Evolutionary conservation across 2,797 vertebrate genomes (phyloP).

Genomic region (Notamacropus eugenii): DNA sequence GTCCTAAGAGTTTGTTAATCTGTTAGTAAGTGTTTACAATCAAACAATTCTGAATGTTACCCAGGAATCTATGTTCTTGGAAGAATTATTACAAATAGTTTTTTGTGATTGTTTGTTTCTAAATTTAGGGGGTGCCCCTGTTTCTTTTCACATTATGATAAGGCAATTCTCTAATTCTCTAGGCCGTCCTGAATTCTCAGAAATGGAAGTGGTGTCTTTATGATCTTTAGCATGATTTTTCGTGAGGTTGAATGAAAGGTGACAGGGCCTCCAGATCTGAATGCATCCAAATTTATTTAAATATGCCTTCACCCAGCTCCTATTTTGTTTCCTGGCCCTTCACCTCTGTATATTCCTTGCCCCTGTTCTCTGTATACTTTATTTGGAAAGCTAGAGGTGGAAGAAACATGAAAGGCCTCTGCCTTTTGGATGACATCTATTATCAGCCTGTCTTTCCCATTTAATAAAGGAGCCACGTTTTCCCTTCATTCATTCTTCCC

Average conservation of each 20-base stretch:
- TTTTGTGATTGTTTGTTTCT: constrained; percentile 47
- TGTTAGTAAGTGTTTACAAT: constrained; percentile 18
- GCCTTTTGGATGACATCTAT: constrained; percentile 7
- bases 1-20: constrained; percentile 15
- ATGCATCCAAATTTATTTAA: background rate
- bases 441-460: constrained; percentile 42
- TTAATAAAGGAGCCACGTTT: constrained; percentile 62
- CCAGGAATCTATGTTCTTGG: background rate
- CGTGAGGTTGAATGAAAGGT: constrained; percentile 25
- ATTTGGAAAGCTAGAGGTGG: constrained; percentile 51
- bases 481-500: constrained; percentile 46
- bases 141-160: constrained; percentile 2
- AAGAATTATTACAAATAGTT: background rate
- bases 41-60: background rate
- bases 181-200: background rate
- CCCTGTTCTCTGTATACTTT: constrained; percentile 4
- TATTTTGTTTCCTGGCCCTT: background rate
- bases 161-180: constrained; percentile 41
- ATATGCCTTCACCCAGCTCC: background rate
- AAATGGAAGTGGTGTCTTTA: background rate
- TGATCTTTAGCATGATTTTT: constrained; percentile 35
- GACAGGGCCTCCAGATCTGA: background rate
- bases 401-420: constrained; percentile 1
- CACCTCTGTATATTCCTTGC: constrained; percentile 11
- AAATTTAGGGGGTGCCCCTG: constrained; percentile 6